phyloP scores from a whole-genome alignment of 2,113 vertebrate genomes.

The Petrocephalus microphthalmus region DNA sequence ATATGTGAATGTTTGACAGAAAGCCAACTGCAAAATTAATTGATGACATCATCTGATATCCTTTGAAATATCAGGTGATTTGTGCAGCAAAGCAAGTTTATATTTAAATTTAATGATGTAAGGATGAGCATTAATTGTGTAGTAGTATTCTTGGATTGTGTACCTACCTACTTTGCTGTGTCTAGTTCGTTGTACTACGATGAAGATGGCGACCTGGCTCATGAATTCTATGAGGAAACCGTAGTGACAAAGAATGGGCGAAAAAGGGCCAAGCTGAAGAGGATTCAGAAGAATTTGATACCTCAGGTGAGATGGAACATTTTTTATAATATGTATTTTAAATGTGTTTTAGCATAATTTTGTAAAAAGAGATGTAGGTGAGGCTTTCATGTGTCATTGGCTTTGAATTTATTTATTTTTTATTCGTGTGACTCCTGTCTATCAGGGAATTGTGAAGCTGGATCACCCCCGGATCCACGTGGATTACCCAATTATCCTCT shows the following conservation, averaged over 20 bases:
- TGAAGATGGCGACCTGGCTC: constrained; percentile 93
- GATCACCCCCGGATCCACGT: constrained; percentile 91
- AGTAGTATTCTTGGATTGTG: background rate
- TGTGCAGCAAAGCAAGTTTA: background rate
- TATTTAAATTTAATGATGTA: background rate
- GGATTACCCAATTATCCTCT: constrained; percentile 95
- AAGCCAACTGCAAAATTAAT: background rate
- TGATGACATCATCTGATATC: background rate
- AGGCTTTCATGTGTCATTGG: background rate
- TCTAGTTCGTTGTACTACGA: constrained; percentile 90
- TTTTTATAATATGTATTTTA: background rate
- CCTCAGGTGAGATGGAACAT: constrained; percentile 77
- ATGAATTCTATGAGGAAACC: constrained; percentile 97
- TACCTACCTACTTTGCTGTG: background rate
- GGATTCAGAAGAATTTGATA: constrained; percentile 91
- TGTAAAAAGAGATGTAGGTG: background rate
- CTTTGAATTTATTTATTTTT: background rate
- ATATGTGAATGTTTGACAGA: background rate
- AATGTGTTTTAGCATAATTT: background rate
- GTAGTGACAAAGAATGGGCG: constrained; percentile 94
- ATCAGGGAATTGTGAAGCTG: constrained; percentile 89
- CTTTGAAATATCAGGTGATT: background rate
- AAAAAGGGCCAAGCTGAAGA: constrained; percentile 90
- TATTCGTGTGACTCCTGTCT: background rate
- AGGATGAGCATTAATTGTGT: background rate